Evolutionary conservation across 2,888 invertebrate genomes (phyloP), one percentile per base, ranked within the genome.

Genomic region (Himalopsyche tibetana): DNA sequence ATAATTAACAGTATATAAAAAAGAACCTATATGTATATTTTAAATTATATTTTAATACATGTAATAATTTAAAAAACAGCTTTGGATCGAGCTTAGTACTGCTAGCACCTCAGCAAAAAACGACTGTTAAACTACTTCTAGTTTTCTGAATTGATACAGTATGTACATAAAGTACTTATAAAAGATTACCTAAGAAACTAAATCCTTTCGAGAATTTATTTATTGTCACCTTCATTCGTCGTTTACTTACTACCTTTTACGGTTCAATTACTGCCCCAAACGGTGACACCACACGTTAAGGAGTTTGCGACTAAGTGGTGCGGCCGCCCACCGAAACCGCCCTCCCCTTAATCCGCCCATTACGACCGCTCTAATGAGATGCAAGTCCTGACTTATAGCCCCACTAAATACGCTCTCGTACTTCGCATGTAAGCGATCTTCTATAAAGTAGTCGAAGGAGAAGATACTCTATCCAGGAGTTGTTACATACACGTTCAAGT

Each of bases 321-420:
- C 15, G 42, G 84, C 79, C 84, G 83, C 79, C 84, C 84, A 45
- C 82, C 63, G 19, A 63, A 56, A 19, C 63, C 63, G 19, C 63
- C 63, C 63, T n/a, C 15, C 8, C 79, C 45, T 19, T 85, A 85
- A 85, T 85, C 83, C 83, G 83, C 85, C 85, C 85, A 85, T 85
- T 85, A 85, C 85, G 80, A 28, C 55, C 87, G 83, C 82, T 82
- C 87, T 84, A 82, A 84, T 82, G 87, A 84, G 84, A 86, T 87
- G 87, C 87, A 87, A 84, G 86, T 87, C 84, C 86, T 86, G 86
- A 86, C 45, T 83, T 81, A 83, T 82, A 80, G 55, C 45, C 38
- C 69, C 81, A 80, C 63, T 83, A 83, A 83, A 86, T 86, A 81
- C 83, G 80, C 86, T 84, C 82, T 79, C 85, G 56, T 84, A 56